Base-by-base conservation (phyloP, 1,140 invertebrate species). In the Drosophila fuyamai region DNA sequence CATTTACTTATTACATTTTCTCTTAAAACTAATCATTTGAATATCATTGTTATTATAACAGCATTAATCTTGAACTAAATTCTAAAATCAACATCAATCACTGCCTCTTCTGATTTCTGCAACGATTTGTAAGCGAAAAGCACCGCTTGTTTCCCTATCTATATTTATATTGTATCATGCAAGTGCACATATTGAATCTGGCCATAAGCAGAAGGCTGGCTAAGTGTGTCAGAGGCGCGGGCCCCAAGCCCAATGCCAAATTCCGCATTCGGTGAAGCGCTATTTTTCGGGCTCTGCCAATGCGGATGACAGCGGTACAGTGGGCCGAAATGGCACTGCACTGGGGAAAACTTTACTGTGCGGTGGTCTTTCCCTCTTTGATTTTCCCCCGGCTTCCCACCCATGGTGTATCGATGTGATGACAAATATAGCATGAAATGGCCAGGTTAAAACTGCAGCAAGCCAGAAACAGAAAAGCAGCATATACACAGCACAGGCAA, bases 221-320 rank as follows among this genome's bases (percentile, higher is more conserved):
- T 54, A 88, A 59, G 56, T 81, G 71, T 80, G 79, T 67, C 84
- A 83, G 73, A 70, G 72, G 48, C 59, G 70, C 59, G 73, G 40
- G 76, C 67, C 58, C 44, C 53, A 18, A 56, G 71, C 62, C 58
- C 54, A 56, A 77, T 88, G 83, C 84, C 84, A 88, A 88, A 83
- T 79, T 67, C 82, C 80, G 60, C 61, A 83, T 79, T 76, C 79
- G 80, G 60, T 51, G 57, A 63, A 70, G 82, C 62, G 50, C 55
- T 54, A 40, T 76, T 51, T 57, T 62, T 47, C 23, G 44, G 35
- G 56, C 56, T 55, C 67, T 76, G 74, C 53, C 70, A 67, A 62
- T 50, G 56, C 66, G 57, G 60, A 68, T 61, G 63, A 51, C 48
- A 51, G 29, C 48, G 27, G 13, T 48, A 51, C 72, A 62, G 68